Evolutionary conservation across 2,888 invertebrate genomes (phyloP), one percentile per base, ranked within the genome.

Genomic region (Rotaria macrura): DNA sequence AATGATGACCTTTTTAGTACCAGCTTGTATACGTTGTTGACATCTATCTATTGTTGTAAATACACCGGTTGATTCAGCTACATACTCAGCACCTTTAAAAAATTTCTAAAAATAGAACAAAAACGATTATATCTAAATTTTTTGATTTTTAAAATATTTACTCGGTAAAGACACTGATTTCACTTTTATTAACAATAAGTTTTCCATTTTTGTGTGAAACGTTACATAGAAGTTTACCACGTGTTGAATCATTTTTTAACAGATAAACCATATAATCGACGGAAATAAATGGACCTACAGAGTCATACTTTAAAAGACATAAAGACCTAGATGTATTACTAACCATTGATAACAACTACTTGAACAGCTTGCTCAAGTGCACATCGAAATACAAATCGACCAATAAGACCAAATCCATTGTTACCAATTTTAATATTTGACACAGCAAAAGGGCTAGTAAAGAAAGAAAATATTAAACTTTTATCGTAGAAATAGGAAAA

Each of bases 181-280:
- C 94, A 83, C 91, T 89, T 72, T 89, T 96, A 89, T 96, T 94
- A 57, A 98, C 94, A 87, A 96, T 92, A n/a, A n/a, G n/a, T n/a
- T n/a, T n/a, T n/a, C n/a, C n/a, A n/a, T n/a, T n/a, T n/a, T n/a
- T n/a, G n/a, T 93, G 93, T 85, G 93, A 93, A 87, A 98, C 94
- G 87, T 94, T 94, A 85, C 97, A 96, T 92, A 95, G 95, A 94
- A 95, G 98, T 90, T 94, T 93, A 85, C 98, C 98, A 90, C 99
- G 98, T 87, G 97, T 97, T n/a, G 97, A 96, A 92, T 99, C 98
- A 91, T 95, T 96, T 91, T 96, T 95, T 93, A 98, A 95, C 93
- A 98, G 94, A 93, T 99, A 98, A 72, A 96, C 92, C 92, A 86
- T 86, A 52, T 86, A 86, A 23, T 86, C 86, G 54, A 84, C 79